Evolutionary conservation across 2,888 invertebrate genomes (phyloP).

Genomic region (Rhingia campestris): DNA sequence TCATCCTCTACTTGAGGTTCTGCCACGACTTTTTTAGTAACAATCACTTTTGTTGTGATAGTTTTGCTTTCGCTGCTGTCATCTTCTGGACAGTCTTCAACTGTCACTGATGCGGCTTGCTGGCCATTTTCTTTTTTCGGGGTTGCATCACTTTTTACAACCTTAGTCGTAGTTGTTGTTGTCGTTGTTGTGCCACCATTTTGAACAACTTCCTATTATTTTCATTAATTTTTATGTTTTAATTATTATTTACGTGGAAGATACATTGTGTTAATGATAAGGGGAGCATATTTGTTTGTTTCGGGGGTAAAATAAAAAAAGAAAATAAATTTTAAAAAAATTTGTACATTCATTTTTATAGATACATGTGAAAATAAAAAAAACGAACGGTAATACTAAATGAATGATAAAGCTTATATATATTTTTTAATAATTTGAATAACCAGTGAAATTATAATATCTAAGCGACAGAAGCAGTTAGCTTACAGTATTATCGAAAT

Average conservation of each 20-base stretch:
- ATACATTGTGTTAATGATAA: slow-evolving; percentile 31
- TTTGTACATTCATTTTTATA: background rate
- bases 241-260: slow-evolving; percentile 18
- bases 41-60: slow-evolving; percentile 19
- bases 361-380: no score
- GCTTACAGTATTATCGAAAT: no score
- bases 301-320: slow-evolving; percentile 30
- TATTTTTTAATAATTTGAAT: no score
- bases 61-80: slow-evolving; percentile 8
- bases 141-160: slow-evolving; percentile 15
- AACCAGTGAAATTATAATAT: no score
- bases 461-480: no score
- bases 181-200: slow-evolving; percentile 51
- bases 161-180: slow-evolving; percentile 37
- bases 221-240: background rate
- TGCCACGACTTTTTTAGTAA: slow-evolving; percentile 22
- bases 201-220: slow-evolving; percentile 51
- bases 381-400: no score
- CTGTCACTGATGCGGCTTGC: slow-evolving; percentile 17
- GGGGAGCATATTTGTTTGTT: slow-evolving; percentile 23
- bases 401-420: background rate
- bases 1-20: background rate
- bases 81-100: slow-evolving; percentile 53
- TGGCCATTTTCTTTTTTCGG: slow-evolving; percentile 35
- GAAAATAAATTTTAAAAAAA: slow-evolving; percentile 15